A percentile compares a stretch with the other conserved stretches of the same genome.
Conservation (phyloP, 35 echinoderm and acorn worm species). For the Ophioderma brevispina region DNA sequence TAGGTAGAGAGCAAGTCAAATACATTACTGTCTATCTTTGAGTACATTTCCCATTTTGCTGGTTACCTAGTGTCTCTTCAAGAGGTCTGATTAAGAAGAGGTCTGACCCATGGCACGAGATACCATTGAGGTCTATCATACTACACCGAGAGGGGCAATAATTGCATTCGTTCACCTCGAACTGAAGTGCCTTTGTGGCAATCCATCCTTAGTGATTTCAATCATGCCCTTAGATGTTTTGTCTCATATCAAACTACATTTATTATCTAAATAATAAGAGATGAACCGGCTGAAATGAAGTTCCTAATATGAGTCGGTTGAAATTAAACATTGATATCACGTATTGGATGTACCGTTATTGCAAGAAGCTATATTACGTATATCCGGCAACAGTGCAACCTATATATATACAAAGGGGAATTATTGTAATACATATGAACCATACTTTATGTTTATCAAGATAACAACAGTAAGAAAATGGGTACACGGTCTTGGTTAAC, state of each 20-base stretch:
- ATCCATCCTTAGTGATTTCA: not conserved
- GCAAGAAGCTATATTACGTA: no score
- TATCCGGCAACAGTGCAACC: no score
- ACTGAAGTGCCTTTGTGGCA: not conserved
- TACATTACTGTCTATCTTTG: constrained; percentile 61
- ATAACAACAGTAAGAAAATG: no score
- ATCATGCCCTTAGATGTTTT: not conserved
- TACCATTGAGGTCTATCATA: not conserved
- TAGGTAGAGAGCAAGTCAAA: constrained; percentile 56
- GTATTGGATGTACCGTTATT: no score
- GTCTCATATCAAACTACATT: not conserved
- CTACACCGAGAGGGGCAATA: not conserved
- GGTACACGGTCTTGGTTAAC: no score
- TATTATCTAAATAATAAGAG: no score
- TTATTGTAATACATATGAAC: no score
- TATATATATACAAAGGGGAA: no score
- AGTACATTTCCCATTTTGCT: constrained; percentile 23
- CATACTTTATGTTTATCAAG: no score
- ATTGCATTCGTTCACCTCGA: not conserved
- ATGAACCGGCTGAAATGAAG: no score
- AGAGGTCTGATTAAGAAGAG: not conserved
- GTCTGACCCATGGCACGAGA: not conserved
- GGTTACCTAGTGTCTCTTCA: not conserved
- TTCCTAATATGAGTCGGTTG: no score
- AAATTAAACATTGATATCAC: no score